phyloP scores from a whole-genome alignment of 1,140 invertebrate species.

The Protaetia brevitarsis region DNA sequence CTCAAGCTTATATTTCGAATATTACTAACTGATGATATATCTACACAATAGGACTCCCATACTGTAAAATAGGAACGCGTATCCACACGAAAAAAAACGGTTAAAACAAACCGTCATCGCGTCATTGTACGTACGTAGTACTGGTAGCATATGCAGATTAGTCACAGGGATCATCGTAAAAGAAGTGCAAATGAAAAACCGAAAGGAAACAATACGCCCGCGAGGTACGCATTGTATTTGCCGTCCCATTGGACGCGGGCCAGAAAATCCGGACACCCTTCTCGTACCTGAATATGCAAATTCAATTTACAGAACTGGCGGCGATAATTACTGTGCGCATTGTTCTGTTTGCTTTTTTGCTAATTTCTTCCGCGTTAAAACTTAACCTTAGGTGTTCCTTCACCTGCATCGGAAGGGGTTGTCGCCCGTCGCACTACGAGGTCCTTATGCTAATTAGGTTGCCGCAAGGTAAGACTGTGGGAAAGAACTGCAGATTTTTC shows the following conservation, averaged over 20 bases:
- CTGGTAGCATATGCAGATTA: constrained; percentile 27
- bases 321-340: constrained; percentile 24
- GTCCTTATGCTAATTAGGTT: background rate
- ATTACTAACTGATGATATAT: background rate
- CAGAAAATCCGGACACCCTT: constrained; percentile 13
- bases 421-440: background rate
- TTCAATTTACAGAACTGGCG: constrained; percentile 25
- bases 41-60: background rate
- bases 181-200: constrained; percentile 26
- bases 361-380: constrained; percentile 21
- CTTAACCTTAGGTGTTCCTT: constrained; percentile 15
- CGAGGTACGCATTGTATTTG: constrained; percentile 24
- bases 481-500: no score
- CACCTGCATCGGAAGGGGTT: background rate
- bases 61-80: background rate
- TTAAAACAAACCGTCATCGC: constrained; percentile 13
- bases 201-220: constrained; percentile 25
- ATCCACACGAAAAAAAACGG: background rate
- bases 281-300: constrained; percentile 28
- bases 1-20: background rate
- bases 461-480: no score
- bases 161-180: constrained; percentile 25
- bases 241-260: constrained; percentile 6
- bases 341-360: constrained; percentile 3
- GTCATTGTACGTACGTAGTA: background rate